Base-by-base conservation (phyloP, 2,888 invertebrate species). In the Neoaliturus tenellus region DNA sequence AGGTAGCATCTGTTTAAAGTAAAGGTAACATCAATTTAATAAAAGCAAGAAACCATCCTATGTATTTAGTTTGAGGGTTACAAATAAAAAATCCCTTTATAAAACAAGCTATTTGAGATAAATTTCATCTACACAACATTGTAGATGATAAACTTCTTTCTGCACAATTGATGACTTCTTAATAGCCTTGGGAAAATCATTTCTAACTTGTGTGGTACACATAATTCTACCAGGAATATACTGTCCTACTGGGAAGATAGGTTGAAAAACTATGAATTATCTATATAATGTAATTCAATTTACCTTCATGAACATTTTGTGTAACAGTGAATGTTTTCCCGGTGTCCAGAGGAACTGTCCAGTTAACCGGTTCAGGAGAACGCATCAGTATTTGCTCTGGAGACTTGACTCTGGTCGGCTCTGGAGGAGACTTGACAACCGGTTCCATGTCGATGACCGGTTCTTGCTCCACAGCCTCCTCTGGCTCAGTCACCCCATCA, bases 281-380 rank as follows among this genome's bases (percentile, higher is more conserved):
- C 69, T 85, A 71, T 55, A 67, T 48, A 14, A 17, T 48, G 48
- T 48, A n/a, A n/a, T n/a, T 17, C 3, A 55, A 14, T 55, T 85
- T 86, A 94, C 95, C 95, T 91, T 95, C 95, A 89, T 95, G 95
- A 88, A 97, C 96, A 92, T 97, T 97, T 92, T 97, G 97, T 85
- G 97, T 97, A 88, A 97, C 97, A 58, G 97, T 97, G 91, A 97
- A 97, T 55, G 97, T 97, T 92, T 97, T 97, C 88, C 97, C 97
- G 87, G 97, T 98, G 91, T 98, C 98, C 89, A 98, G 93, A 82
- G 98, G 97, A 85, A 98, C 97, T 80, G 97, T 98, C 98, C 98
- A 98, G 91, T 97, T 97, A 89, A 98, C 98, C 80, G 98, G 98
- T 91, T 98, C 98, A 17, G 98, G 98, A 25, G 97, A 97, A 87